Conservation (phyloP, 2,888 invertebrate genomes). For the Cryptocephalus moraei region DNA sequence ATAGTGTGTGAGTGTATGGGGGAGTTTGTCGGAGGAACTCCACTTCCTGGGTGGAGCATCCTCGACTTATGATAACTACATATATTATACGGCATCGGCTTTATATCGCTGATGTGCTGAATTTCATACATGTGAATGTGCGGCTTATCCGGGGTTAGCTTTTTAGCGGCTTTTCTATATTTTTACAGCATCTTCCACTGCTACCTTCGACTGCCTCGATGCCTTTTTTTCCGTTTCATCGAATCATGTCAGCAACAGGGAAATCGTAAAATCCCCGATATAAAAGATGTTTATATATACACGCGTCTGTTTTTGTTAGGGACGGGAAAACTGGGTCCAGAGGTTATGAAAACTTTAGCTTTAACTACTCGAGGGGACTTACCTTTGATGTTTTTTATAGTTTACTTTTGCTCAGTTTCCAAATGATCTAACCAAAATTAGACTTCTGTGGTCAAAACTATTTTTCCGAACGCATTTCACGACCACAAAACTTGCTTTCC, state of each 20-base stretch:
- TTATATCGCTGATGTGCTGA: conserved; percentile 54
- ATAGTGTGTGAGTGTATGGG: too few species aligned
- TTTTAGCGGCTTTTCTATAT: conserved; percentile 32
- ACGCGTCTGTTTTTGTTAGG: not conserved
- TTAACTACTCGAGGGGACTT: too few species aligned
- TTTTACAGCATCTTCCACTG: conserved; percentile 26
- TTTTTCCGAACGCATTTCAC: too few species aligned
- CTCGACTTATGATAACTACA: conserved; percentile 27
- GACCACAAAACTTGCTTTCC: too few species aligned
- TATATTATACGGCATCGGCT: conserved; percentile 37
- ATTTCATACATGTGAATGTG: conserved; percentile 58
- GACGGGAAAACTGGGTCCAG: not conserved
- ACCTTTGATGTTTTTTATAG: too few species aligned
- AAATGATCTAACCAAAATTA: too few species aligned
- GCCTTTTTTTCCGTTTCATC: conserved; percentile 12
- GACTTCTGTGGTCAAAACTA: too few species aligned
- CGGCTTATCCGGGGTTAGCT: conserved; percentile 37
- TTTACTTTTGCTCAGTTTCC: too few species aligned
- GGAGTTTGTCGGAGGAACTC: too few species aligned
- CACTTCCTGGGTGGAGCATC: too few species aligned
- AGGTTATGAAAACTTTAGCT: too few species aligned
- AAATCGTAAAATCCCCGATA: conserved; percentile 18
- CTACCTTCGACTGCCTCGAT: conserved; percentile 12
- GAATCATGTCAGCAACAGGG: conserved; percentile 24
- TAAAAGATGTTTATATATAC: not conserved